These are phyloP conservation scores for Drymodes brunneopygia DNA, from an alignment of 2,113 vertebrate genomes.

Conservation along the genomic window DNA sequence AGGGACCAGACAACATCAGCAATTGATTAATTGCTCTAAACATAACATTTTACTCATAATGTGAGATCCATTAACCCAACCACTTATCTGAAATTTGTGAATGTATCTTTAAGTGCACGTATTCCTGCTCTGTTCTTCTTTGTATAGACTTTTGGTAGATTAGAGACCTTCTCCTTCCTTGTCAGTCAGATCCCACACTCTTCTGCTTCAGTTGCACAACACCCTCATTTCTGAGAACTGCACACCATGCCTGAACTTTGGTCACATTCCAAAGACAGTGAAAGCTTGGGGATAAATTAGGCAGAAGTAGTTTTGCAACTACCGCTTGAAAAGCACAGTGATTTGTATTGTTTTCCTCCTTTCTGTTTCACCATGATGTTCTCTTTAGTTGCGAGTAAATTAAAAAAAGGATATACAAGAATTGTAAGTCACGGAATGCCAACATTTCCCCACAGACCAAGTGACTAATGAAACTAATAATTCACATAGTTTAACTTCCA, in stretches of 20 bases:
- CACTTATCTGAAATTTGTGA: background rate
- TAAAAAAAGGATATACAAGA: background rate
- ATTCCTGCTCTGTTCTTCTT: background rate
- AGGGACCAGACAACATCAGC: background rate
- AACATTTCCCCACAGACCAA: background rate
- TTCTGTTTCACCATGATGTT: background rate
- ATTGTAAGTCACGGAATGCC: background rate
- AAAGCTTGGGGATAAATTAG: background rate
- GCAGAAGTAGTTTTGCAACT: background rate
- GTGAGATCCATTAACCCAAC: background rate
- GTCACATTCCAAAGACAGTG: background rate
- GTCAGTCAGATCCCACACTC: background rate
- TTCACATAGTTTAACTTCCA: background rate
- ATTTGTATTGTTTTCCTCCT: background rate
- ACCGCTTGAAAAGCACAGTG: background rate
- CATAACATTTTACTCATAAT: background rate
- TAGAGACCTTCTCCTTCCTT: background rate
- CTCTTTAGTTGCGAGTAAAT: background rate
- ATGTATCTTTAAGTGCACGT: background rate
- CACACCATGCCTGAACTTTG: background rate
- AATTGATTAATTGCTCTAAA: background rate
- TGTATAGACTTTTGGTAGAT: background rate
- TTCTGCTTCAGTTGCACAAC: background rate
- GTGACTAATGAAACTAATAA: background rate
- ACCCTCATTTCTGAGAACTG: background rate